phyloP scores from a whole-genome alignment of 2,888 invertebrate species.

The Synergus gifuensis region DNA sequence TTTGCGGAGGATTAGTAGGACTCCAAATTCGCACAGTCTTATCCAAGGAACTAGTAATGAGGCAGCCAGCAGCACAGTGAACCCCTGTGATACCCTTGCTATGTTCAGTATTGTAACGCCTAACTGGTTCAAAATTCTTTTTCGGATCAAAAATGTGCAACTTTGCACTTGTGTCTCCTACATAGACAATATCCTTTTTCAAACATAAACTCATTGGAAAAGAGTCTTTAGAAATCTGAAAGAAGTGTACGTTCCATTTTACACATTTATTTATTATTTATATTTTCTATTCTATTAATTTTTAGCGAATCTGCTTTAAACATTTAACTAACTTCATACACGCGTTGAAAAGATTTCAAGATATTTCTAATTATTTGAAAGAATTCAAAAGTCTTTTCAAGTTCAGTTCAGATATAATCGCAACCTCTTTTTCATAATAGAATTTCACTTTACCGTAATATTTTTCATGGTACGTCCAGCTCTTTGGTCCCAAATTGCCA shows the following conservation, averaged over 20 bases:
- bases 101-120: slow-evolving; percentile 67
- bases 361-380: not conserved
- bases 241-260: slow-evolving; percentile 20
- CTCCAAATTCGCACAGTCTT: slow-evolving; percentile 71
- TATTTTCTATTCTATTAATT: not conserved
- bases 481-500: slow-evolving; percentile 81
- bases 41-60: slow-evolving; percentile 74
- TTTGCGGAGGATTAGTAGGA: slow-evolving; percentile 73
- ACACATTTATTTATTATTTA: not conserved
- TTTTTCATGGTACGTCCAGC: slow-evolving; percentile 78
- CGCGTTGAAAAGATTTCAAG: not conserved
- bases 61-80: slow-evolving; percentile 67
- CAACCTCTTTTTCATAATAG: too few species aligned
- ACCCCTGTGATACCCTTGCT: slow-evolving; percentile 71
- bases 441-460: slow-evolving; percentile 61
- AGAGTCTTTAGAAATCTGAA: slow-evolving; percentile 68
- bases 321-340: too few species aligned
- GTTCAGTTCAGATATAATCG: too few species aligned
- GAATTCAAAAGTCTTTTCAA: not conserved
- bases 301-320: not conserved
- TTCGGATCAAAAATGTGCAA: slow-evolving; percentile 69
- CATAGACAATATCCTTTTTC: slow-evolving; percentile 64
- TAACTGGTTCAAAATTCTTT: slow-evolving; percentile 65
- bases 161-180: slow-evolving; percentile 69
- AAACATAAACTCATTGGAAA: slow-evolving; percentile 71